Evolutionary conservation across 2,888 invertebrate genomes (phyloP).

Genomic region (Parochlus steinenii): DNA sequence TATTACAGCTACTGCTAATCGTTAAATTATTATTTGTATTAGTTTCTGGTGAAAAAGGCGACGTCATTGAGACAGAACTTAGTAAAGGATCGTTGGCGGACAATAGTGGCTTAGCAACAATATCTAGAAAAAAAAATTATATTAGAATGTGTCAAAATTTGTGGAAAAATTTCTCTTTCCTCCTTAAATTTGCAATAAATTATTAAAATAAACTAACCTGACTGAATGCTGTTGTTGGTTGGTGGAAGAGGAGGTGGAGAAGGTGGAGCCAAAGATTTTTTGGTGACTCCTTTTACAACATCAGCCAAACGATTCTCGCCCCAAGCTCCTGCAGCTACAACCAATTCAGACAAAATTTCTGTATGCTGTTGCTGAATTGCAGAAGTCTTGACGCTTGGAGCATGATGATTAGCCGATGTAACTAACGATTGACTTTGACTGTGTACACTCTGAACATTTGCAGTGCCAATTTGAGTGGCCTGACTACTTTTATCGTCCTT

Average conservation of each 20-base stretch:
- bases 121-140: conserved; percentile 20
- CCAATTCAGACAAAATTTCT: conserved; percentile 17
- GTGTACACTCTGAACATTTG: background rate
- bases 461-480: background rate
- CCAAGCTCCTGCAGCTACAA: conserved; percentile 31
- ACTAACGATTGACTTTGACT: conserved; percentile 11
- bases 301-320: conserved; percentile 52
- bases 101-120: conserved; percentile 19
- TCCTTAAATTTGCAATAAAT: too few species aligned
- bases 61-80: conserved; percentile 35
- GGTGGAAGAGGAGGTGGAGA: background rate
- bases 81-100: conserved; percentile 15
- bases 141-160: conserved; percentile 17
- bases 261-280: conserved; percentile 17
- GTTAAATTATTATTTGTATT: conserved; percentile 19
- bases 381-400: conserved; percentile 10
- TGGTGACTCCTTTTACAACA: conserved; percentile 59
- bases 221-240: too few species aligned
- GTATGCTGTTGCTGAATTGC: conserved; percentile 15
- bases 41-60: conserved; percentile 42
- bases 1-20: too few species aligned
- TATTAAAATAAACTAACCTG: too few species aligned
- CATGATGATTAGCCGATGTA: conserved; percentile 8
- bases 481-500: background rate
- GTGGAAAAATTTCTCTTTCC: too few species aligned